Evolutionary conservation across 1,140 invertebrate genomes (phyloP).

Genomic region (Drosophila triauraria): DNA sequence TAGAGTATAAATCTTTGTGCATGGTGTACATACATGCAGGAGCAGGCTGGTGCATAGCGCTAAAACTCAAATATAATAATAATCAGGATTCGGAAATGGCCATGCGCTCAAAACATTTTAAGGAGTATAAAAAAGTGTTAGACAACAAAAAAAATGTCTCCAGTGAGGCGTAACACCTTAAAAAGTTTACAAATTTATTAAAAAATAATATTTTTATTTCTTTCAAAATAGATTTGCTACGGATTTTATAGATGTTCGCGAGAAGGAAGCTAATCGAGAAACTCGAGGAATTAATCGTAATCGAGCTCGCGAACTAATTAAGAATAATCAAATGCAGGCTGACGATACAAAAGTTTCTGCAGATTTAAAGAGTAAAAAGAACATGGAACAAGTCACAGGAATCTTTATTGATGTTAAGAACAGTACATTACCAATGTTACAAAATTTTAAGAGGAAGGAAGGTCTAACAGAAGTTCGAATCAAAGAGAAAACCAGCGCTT

Average conservation of each 20-base stretch:
- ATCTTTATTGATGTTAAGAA: slow-evolving; percentile 18
- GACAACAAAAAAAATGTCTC: too few relatives aligned
- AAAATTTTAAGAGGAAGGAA: slow-evolving; percentile 17
- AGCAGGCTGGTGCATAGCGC: too few relatives aligned
- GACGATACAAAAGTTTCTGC: slow-evolving; percentile 45
- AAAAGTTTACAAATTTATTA: background rate
- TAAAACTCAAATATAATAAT: too few relatives aligned
- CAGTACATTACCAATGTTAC: slow-evolving; percentile 16
- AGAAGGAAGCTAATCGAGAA: slow-evolving; percentile 89
- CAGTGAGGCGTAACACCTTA: too few relatives aligned
- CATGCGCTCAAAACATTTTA: too few relatives aligned
- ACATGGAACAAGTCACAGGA: slow-evolving; percentile 6
- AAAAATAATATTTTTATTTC: background rate
- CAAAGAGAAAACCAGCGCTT: slow-evolving; percentile 18
- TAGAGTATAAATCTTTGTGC: too few relatives aligned
- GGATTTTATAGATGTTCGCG: slow-evolving; percentile 95
- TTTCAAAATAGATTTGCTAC: slow-evolving; percentile 91
- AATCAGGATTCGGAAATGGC: too few relatives aligned
- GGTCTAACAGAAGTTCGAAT: slow-evolving; percentile 1
- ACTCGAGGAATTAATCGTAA: slow-evolving; percentile 63
- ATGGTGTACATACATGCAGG: too few relatives aligned
- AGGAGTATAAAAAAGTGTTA: too few relatives aligned
- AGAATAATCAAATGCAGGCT: slow-evolving; percentile 46
- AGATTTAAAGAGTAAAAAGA: slow-evolving; percentile 2
- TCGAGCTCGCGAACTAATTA: slow-evolving; percentile 33